phyloP scores from a whole-genome alignment of 2,797 vertebrate species.

The Enteromius treurensis region DNA sequence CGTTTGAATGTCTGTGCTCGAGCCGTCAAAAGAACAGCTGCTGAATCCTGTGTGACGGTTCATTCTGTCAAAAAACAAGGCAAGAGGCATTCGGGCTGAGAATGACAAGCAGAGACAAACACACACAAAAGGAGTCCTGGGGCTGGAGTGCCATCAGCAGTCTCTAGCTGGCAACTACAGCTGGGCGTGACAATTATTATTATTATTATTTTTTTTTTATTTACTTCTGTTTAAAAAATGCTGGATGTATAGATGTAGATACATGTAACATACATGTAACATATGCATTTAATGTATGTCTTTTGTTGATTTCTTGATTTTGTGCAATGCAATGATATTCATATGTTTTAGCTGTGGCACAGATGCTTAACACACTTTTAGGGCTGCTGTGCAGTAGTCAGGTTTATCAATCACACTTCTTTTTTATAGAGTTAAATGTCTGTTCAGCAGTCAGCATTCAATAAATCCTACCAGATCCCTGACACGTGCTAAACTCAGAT shows the following conservation, averaged over 20 bases:
- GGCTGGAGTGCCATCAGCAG: no score
- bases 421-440: neutral
- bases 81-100: no score
- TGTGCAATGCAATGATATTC: neutral
- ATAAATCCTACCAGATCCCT: slow-evolving; percentile 1
- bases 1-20: no score
- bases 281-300: neutral
- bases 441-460: slow-evolving; percentile 9
- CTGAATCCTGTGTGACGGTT: no score
- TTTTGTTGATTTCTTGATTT: neutral
- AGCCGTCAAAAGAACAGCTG: no score
- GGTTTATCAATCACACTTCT: neutral
- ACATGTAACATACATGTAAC: neutral
- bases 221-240: neutral
- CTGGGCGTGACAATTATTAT: no score
- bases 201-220: no score
- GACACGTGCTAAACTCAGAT: neutral
- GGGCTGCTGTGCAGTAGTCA: neutral
- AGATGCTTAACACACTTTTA: neutral
- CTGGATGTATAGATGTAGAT: neutral
- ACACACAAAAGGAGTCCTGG: no score
- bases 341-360: neutral
- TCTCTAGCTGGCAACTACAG: no score
- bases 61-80: no score
- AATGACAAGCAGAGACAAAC: no score